Evolutionary conservation across 2,888 invertebrate species (phyloP), one percentile per base, ranked within the genome.

Genomic region (Caenorhabditis zanzibari): DNA sequence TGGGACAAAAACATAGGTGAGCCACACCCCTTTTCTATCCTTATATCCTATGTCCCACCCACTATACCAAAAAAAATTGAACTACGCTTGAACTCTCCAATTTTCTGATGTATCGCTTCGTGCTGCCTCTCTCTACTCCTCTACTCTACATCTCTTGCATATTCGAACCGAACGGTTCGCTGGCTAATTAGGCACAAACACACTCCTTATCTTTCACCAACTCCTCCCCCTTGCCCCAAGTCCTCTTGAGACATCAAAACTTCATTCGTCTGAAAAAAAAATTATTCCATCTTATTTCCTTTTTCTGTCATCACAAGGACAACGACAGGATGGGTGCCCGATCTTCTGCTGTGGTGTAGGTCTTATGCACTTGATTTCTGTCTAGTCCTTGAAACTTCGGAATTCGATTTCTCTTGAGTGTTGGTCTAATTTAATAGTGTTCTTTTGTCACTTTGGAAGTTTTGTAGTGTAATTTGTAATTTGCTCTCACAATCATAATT

Each of bases 1-100:
- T 88, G 87, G 87, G 87, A 69, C 87, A 88, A 72, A 86, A 85
- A 76, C 86, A 86, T 82, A 88, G 87, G 87, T 85, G 80, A 85
- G 85, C 59, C 24, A 12, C n/a, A 2, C 19, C 12, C 28, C 35
- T 0, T 6, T n/a, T n/a, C n/a, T n/a, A n/a, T n/a, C n/a, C n/a
- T n/a, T n/a, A n/a, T 19, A 14, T 41, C 14, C 26, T n/a, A n/a
- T n/a, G 19, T 14, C 47, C n/a, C 35, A 26, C 59, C 28, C 24
- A 14, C 14, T 3, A 56, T 56, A 12, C 28, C 7, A 22, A 24
- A 26, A 28, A 19, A 56, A 26, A 56, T 9, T 12, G 16, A 14
- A 26, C 38, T 6, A 10, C 38, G 32, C 3, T 26, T 58, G 32
- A 38, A 38, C 38, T 12, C 38, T 38, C 38, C 38, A 38, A 6